Evolutionary conservation across 2,888 invertebrate species (phyloP), one percentile per base, ranked within the genome.

Genomic region (Apamea monoglypha): DNA sequence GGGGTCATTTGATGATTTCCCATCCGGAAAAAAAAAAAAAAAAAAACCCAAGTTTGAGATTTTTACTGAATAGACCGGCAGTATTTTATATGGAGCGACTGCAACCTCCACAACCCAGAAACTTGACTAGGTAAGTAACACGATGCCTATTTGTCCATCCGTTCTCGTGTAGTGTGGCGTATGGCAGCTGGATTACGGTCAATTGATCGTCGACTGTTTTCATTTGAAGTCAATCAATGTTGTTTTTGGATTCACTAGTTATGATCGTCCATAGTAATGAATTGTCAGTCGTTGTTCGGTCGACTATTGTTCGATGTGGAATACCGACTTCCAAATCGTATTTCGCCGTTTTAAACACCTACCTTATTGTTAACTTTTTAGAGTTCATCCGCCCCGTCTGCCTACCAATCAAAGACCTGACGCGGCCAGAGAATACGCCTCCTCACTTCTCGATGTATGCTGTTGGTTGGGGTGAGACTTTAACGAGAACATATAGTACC

Each of bases 351-450:
- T 10, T 10, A 16, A 73, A 50, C 21, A 5, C 5, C 10, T n/a
- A 53, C 2, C 21, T n/a, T 12, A 50, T 80, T 73, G 3, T 50
- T 59, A 21, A 40, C 29, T 40, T 85, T 86, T 8, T 68, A 86
- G 86, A 83, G 40, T 86, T 86, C 66, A 86, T 86, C 21, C 86
- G 86, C 4, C 86, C 86, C 14, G 50, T 86, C 16, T 86, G 86
- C 56, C 47, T 86, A 7, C 86, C 86, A n/a, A n/a, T n/a, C 12
- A 44, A 32, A 18, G 86, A 86, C 25, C 14, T 79, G 18, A 82
- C 86, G 1, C n/a, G 0, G 10, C 18, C 61, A 50, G 67, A 56
- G 5, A 67, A 73, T 50, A 66, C 21, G 14, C 63, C 77, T 21
- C 32, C 47, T 66, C 1, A 16, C 29, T 82, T 84, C 32, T 50